Evolutionary conservation across 2,797 vertebrate species (phyloP).

Genomic region (Poecilia picta): DNA sequence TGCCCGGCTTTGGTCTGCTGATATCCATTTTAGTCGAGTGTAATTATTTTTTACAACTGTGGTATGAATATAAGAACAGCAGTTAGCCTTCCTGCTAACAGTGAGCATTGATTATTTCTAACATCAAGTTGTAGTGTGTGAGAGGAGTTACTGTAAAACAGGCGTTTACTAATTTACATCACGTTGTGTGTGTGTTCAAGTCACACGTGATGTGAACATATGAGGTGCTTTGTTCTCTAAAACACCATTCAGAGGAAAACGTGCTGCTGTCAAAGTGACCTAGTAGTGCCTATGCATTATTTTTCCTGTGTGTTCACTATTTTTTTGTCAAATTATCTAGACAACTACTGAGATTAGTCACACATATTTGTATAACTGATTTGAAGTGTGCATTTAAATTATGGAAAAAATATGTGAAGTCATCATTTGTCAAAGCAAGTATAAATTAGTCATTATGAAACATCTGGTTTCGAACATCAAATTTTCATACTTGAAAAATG

Average conservation of each 20-base stretch:
- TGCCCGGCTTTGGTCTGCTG: not conserved
- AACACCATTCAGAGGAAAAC: not conserved
- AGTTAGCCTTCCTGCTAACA: not conserved
- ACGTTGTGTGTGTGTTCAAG: not conserved
- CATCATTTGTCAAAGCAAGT: not conserved
- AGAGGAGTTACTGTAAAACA: not conserved
- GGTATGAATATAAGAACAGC: not conserved
- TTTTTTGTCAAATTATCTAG: not conserved
- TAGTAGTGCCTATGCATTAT: not conserved
- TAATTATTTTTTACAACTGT: not conserved
- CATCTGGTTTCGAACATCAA: not conserved
- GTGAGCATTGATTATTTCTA: not conserved
- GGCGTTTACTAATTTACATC: not conserved
- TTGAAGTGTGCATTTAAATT: not conserved
- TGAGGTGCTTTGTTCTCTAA: not conserved
- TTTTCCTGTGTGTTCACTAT: not conserved
- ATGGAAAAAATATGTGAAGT: not conserved
- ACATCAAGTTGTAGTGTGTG: not conserved
- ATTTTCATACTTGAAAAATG: not conserved
- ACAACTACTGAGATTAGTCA: not conserved
- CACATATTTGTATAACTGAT: not conserved
- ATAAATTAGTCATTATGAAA: not conserved
- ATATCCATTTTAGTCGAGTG: not conserved
- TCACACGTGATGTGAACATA: too few species aligned
- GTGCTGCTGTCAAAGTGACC: not conserved